A percentile compares a stretch with the other conserved stretches of the same genome.
Evolutionary conservation across 2,797 vertebrate species (phyloP).

Genomic region (Bryconaethiops microstoma): DNA sequence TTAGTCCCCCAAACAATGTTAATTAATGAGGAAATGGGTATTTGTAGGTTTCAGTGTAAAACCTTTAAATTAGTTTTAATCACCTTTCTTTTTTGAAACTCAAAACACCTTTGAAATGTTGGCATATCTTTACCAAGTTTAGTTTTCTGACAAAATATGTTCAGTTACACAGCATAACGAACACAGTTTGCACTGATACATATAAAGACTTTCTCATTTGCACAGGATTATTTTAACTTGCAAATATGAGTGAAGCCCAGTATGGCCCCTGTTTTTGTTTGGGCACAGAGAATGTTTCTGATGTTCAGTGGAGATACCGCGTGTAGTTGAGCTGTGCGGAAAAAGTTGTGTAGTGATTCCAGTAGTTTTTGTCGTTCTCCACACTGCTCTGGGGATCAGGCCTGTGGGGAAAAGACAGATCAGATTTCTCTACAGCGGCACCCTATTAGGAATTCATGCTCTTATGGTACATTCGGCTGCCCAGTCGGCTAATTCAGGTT

Average conservation of each 20-base stretch:
- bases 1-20: no score
- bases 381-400: conserved; percentile 29
- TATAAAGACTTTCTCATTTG: conserved; percentile 31
- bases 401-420: conserved; percentile 24
- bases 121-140: background rate
- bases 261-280: background rate
- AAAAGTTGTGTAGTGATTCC: conserved; percentile 2
- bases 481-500: conserved; percentile 64
- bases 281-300: background rate
- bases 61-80: background rate
- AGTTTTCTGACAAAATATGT: background rate
- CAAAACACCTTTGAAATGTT: background rate
- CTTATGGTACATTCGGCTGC: conserved; percentile 43
- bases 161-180: background rate
- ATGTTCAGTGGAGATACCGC: background rate
- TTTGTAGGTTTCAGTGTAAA: no score
- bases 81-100: background rate
- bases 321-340: background rate
- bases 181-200: background rate
- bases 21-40: no score
- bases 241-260: conserved; percentile 30
- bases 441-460: conserved; percentile 44
- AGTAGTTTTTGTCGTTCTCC: background rate
- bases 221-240: conserved; percentile 39
- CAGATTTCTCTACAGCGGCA: conserved; percentile 42